A percentile compares a stretch with the other conserved stretches of the same genome.
These are phyloP conservation scores for Temnothorax unifasciatus DNA, from an alignment of 2,888 invertebrate genomes.

Conservation along the genomic window DNA sequence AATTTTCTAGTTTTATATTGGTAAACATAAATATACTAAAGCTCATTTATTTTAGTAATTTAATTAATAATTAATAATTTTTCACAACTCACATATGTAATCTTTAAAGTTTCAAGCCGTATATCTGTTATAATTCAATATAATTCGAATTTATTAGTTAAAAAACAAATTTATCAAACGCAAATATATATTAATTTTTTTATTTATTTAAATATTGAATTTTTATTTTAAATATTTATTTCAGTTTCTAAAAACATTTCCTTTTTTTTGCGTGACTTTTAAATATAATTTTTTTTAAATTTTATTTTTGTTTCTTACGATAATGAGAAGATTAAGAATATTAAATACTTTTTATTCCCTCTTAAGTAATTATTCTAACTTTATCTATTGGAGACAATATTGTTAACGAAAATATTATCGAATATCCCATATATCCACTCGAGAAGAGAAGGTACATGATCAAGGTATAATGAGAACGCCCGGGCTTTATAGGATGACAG, in stretches of 20 bases:
- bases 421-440: not conserved
- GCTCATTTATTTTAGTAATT: no score
- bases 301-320: not conserved
- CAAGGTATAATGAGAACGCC: slow-evolving; percentile 11
- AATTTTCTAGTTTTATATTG: not conserved
- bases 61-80: not conserved
- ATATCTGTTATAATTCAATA: not conserved
- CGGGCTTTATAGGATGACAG: not conserved
- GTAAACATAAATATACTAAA: not conserved
- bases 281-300: not conserved
- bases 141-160: not conserved
- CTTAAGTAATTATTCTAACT: not conserved
- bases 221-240: not conserved
- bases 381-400: not conserved
- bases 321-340: not conserved
- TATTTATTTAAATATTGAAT: not conserved
- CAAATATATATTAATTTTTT: not conserved
- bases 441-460: not conserved
- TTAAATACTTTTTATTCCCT: not conserved
- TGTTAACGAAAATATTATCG: not conserved
- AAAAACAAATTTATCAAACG: not conserved
- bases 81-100: not conserved
- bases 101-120: not conserved
- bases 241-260: not conserved
- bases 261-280: not conserved